A percentile compares a stretch with the other conserved stretches of the same genome.
Conservation (phyloP, 2,888 invertebrate species). For the Heliconius ismenius region DNA sequence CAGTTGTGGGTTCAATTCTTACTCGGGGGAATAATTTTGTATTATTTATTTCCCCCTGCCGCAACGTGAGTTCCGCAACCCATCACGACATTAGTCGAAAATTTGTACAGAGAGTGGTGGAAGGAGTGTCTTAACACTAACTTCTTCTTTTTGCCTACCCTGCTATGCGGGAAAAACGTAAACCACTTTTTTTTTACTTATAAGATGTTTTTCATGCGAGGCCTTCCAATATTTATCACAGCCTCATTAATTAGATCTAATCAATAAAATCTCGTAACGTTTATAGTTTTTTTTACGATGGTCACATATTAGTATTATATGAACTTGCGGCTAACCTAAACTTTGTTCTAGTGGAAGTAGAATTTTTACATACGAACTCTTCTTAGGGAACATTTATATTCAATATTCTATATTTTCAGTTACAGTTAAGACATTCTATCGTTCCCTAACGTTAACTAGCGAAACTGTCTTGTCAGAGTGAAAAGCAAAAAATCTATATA, state of each 20-base stretch:
- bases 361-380: background rate
- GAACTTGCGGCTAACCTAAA: background rate
- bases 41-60: too few species aligned
- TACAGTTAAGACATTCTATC: background rate
- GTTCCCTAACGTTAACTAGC: too few species aligned
- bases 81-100: too few species aligned
- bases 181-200: background rate
- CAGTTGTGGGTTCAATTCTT: too few species aligned
- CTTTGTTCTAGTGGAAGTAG: background rate
- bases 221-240: background rate
- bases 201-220: background rate
- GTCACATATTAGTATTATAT: constrained; percentile 2
- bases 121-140: too few species aligned
- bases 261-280: constrained; percentile 19
- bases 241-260: constrained; percentile 28
- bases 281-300: constrained; percentile 12
- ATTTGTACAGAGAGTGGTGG: too few species aligned
- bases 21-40: too few species aligned
- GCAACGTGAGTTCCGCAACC: too few species aligned
- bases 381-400: background rate
- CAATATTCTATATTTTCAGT: background rate
- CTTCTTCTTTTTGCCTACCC: too few species aligned
- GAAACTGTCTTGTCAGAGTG: background rate
- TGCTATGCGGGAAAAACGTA: too few species aligned
- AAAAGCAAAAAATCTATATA: background rate